phyloP scores from a whole-genome alignment of 2,113 vertebrate genomes.

The Rhineura floridana region DNA sequence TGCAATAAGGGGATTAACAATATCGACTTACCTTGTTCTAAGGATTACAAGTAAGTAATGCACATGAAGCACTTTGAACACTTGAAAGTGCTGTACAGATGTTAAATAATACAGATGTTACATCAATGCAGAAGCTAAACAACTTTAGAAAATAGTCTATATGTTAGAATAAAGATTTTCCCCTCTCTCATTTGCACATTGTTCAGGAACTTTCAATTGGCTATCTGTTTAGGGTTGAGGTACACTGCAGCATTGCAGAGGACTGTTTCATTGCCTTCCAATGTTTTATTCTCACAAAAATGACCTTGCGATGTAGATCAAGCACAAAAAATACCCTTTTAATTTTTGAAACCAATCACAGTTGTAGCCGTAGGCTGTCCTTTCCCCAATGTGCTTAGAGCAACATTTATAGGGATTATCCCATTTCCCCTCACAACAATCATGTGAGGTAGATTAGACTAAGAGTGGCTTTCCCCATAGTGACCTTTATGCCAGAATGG shows the following conservation, averaged over 20 bases:
- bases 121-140: no score
- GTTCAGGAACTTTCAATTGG: background rate
- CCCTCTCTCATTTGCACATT: background rate
- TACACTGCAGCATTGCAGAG: background rate
- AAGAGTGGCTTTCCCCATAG: background rate
- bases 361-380: background rate
- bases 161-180: background rate
- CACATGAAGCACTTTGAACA: background rate
- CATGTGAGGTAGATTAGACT: no score
- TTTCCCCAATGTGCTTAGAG: background rate
- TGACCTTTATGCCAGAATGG: background rate
- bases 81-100: background rate
- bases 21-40: background rate
- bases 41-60: background rate
- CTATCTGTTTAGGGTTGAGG: background rate
- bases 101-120: background rate
- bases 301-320: background rate
- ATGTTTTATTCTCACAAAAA: background rate
- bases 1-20: background rate
- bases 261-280: background rate
- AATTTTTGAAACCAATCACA: background rate
- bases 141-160: background rate
- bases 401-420: background rate
- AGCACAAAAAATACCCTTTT: background rate
- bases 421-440: background rate